phyloP scores from a whole-genome alignment of 2,113 vertebrate species.

The Zosterops lateralis region DNA sequence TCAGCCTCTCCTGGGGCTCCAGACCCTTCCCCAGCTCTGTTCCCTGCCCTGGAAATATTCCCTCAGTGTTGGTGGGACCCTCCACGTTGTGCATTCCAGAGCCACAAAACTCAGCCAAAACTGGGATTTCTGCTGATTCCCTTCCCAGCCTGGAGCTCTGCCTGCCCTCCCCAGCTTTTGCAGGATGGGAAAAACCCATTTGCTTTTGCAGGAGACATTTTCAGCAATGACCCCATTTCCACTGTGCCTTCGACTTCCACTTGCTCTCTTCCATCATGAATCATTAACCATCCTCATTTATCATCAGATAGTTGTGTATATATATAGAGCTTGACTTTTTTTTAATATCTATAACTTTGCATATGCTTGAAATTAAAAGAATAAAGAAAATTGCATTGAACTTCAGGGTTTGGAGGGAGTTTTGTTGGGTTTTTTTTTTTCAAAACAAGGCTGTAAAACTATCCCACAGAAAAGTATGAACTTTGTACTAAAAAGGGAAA shows the following conservation, averaged over 20 bases:
- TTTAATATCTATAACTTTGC: background rate
- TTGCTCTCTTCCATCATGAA: background rate
- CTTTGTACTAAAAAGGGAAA: background rate
- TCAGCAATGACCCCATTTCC: background rate
- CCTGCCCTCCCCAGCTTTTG: background rate
- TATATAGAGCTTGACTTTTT: background rate
- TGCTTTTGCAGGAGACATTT: background rate
- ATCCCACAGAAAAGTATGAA: background rate
- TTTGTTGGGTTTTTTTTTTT: background rate
- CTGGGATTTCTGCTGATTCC: background rate
- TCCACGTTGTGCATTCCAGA: background rate
- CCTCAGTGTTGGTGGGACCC: background rate
- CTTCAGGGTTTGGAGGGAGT: background rate
- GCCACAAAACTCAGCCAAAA: background rate
- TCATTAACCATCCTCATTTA: background rate
- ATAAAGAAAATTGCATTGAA: background rate
- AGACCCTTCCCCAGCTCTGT: background rate
- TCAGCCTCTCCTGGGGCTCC: background rate
- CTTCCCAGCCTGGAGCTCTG: background rate
- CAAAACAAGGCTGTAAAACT: background rate
- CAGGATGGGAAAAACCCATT: background rate
- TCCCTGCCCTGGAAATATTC: background rate
- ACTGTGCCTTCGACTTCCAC: background rate
- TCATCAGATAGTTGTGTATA: background rate
- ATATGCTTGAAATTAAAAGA: background rate